phyloP scores from a whole-genome alignment of 2,113 vertebrate genomes.

The Chinchilla lanigera region DNA sequence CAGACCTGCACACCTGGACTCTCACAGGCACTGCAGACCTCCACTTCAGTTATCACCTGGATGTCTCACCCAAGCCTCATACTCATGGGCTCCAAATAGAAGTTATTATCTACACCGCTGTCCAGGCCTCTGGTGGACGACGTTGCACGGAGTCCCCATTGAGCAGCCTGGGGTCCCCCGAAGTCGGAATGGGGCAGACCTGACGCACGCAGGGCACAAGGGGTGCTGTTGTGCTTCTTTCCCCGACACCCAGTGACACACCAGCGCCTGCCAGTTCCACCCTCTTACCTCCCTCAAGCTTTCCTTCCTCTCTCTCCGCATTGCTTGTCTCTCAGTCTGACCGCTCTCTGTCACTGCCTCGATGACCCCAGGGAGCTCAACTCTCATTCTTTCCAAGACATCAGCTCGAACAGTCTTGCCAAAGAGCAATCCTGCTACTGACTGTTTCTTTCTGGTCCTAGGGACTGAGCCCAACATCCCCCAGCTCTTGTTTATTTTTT shows the following conservation, averaged over 20 bases:
- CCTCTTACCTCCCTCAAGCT: neutral
- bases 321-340: neutral
- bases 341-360: neutral
- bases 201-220: neutral
- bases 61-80: neutral
- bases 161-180: neutral
- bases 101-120: neutral
- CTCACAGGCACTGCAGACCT: neutral
- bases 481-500: neutral
- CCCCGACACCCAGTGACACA: neutral
- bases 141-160: neutral
- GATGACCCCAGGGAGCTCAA: neutral
- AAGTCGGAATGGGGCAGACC: neutral
- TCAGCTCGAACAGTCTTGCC: neutral
- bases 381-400: neutral
- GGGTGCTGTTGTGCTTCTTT: neutral
- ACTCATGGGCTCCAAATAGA: conserved; percentile 1
- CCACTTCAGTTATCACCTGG: neutral
- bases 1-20: neutral
- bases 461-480: neutral
- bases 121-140: neutral
- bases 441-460: neutral
- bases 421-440: neutral
- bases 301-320: neutral
- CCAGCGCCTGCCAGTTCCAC: neutral